Evolutionary conservation across 2,888 invertebrate genomes (phyloP).

Genomic region (Ceramica pisi): DNA sequence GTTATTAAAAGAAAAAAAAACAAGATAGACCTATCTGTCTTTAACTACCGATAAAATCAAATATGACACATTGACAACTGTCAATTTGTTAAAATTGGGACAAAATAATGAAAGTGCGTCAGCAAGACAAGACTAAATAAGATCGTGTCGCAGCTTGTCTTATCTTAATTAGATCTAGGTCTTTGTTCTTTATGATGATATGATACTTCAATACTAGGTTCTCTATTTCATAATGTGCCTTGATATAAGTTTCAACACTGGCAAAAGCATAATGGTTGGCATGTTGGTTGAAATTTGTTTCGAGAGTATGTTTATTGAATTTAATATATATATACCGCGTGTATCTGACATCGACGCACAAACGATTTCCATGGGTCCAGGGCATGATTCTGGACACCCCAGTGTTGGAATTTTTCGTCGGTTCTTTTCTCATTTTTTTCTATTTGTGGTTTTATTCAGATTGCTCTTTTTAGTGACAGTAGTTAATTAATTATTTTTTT

Average conservation of each 20-base stretch:
- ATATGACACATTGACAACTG: conserved; percentile 55
- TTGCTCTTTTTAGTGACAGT: too few species aligned
- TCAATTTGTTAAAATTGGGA: conserved; percentile 40
- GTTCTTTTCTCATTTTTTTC: too few species aligned
- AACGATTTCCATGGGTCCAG: too few species aligned
- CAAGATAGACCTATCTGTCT: conserved; percentile 28
- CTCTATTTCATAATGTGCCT: neutral
- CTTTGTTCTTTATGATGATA: conserved; percentile 32
- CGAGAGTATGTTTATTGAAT: too few species aligned
- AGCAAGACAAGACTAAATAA: neutral
- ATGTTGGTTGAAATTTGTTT: neutral
- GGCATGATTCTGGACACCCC: too few species aligned
- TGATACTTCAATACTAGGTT: neutral
- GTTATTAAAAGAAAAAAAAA: conserved; percentile 16
- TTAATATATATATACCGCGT: too few species aligned
- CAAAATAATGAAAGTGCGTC: conserved; percentile 42
- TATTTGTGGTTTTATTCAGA: too few species aligned
- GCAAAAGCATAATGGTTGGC: neutral
- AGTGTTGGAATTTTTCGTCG: too few species aligned
- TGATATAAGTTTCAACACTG: neutral
- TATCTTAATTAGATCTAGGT: conserved; percentile 30
- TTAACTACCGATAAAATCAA: conserved; percentile 10
- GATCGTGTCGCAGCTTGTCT: conserved; percentile 12
- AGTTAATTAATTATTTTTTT: too few species aligned
- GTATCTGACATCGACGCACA: too few species aligned